phyloP scores from a whole-genome alignment of 2,888 invertebrate genomes.

The Alviniconcha strummeri region DNA sequence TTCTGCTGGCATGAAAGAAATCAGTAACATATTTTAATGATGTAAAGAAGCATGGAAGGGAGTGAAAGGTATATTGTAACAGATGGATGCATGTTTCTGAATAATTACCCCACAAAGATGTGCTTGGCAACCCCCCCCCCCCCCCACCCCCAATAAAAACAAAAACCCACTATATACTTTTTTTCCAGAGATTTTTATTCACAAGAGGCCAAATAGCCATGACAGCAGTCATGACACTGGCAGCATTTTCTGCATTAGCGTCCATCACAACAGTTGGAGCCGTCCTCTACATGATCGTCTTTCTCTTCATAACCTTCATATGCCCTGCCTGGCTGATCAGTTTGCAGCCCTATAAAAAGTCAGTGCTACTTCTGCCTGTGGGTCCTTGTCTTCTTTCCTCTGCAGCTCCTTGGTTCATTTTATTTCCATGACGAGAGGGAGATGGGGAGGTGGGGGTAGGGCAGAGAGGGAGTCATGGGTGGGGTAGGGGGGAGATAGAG shows the following conservation, averaged over 20 bases:
- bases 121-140: background rate
- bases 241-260: conserved; percentile 51
- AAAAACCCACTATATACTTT: background rate
- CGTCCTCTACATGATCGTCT: conserved; percentile 61
- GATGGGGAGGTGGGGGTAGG: too few relatives aligned
- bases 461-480: too few relatives aligned
- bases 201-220: conserved; percentile 54
- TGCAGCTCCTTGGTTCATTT: background rate
- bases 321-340: conserved; percentile 73
- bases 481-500: too few relatives aligned
- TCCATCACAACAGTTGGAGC: conserved; percentile 63
- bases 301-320: conserved; percentile 72
- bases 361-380: conserved; percentile 42
- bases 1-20: too few relatives aligned
- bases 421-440: background rate
- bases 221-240: conserved; percentile 51
- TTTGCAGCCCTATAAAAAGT: conserved; percentile 75
- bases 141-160: too few relatives aligned
- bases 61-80: background rate
- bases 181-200: conserved; percentile 34
- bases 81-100: too few relatives aligned
- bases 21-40: too few relatives aligned
- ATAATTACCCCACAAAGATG: too few relatives aligned
- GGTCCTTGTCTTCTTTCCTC: background rate
- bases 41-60: too few relatives aligned